Conservation (phyloP, 2,113 vertebrate genomes). For the Columba janthina region DNA sequence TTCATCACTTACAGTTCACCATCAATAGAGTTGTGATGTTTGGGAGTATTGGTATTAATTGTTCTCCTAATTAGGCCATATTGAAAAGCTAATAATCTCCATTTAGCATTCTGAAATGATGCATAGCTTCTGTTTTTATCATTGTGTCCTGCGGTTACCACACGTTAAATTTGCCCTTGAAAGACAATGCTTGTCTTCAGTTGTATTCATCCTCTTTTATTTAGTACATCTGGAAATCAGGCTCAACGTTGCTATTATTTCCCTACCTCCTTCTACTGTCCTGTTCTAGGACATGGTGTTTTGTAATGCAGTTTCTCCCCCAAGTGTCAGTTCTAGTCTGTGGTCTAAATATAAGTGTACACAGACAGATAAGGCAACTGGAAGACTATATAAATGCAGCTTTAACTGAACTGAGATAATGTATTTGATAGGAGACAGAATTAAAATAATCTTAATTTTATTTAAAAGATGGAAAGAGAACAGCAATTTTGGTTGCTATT, state of each 20-base stretch:
- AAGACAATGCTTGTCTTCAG: neutral
- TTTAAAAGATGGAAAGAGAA: neutral
- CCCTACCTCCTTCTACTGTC: neutral
- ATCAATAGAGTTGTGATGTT: neutral
- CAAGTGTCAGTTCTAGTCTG: neutral
- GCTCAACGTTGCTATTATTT: neutral
- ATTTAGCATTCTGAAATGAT: neutral
- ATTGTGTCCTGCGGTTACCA: neutral
- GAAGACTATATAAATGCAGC: neutral
- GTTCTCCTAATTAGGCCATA: neutral
- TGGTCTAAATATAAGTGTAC: neutral
- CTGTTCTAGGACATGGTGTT: neutral
- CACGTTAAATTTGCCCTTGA: neutral
- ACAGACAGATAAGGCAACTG: neutral
- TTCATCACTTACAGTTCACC: neutral
- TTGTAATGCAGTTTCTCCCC: neutral
- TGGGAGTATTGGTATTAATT: neutral
- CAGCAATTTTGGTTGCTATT: constrained; percentile 16
- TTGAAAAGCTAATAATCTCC: neutral
- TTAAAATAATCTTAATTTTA: neutral
- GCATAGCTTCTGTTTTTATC: neutral
- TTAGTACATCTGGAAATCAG: constrained; percentile 17
- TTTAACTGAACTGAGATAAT: neutral
- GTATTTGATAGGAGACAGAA: neutral
- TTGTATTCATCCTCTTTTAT: neutral